Evolutionary conservation across 2,113 vertebrate species (phyloP).

Genomic region (Sturnira hondurensis): DNA sequence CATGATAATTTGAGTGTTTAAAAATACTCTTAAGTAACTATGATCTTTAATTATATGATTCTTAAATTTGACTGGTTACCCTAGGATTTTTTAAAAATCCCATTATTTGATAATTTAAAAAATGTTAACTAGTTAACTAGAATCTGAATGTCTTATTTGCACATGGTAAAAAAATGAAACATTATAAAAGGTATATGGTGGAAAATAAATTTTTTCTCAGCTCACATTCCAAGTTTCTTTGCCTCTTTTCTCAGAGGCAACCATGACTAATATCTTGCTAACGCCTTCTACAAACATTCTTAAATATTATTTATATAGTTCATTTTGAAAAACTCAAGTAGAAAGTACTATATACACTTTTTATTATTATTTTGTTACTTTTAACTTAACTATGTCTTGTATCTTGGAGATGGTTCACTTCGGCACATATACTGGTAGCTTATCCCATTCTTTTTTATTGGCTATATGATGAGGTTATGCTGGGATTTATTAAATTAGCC

Average conservation of each 20-base stretch:
- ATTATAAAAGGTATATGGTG: not conserved
- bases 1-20: not conserved
- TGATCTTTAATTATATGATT: not conserved
- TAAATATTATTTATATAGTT: not conserved
- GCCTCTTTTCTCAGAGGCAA: not conserved
- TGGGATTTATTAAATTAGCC: conserved; percentile 14
- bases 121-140: not conserved
- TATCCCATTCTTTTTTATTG: not conserved
- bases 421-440: not conserved
- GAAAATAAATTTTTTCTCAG: not conserved
- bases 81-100: conserved; percentile 10
- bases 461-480: not conserved
- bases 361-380: not conserved
- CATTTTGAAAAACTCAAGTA: not conserved
- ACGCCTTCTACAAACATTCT: not conserved
- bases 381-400: not conserved
- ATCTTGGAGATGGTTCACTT: not conserved
- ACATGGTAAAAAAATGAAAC: not conserved
- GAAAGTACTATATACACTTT: not conserved
- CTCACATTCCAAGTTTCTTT: not conserved
- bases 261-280: not conserved
- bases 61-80: conserved; percentile 22
- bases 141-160: conserved; percentile 23
- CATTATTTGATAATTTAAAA: not conserved
- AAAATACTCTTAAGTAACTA: not conserved